A percentile compares a stretch with the other conserved stretches of the same genome.
Evolutionary conservation across 1,140 invertebrate genomes (phyloP).

Genomic region (Drosophila kohkoa): DNA sequence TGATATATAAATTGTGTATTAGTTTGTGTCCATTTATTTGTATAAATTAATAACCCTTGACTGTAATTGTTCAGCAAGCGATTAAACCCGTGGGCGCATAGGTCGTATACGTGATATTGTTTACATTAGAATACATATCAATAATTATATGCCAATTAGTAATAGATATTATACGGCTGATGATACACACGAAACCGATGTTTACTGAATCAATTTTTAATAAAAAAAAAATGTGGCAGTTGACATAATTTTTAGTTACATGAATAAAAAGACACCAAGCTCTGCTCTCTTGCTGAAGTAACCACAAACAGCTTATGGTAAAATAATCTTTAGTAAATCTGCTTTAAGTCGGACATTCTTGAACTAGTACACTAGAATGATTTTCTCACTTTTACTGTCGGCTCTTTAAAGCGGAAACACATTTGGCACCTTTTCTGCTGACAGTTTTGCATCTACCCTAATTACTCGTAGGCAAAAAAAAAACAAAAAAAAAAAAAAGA

Average conservation of each 20-base stretch:
- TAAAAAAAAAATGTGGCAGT: background rate
- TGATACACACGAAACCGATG: slow-evolving; percentile 2
- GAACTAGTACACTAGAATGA: slow-evolving; percentile 5
- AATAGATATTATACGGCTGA: background rate
- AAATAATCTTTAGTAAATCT: background rate
- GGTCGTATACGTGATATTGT: slow-evolving; percentile 12
- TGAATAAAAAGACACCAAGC: background rate
- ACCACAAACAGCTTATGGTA: background rate
- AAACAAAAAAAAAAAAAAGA: slow-evolving; percentile 1
- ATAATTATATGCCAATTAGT: slow-evolving; percentile 16
- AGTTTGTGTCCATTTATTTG: slow-evolving; percentile 22
- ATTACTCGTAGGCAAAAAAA: slow-evolving; percentile 26
- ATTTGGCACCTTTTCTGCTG: slow-evolving; percentile 36
- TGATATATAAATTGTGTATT: slow-evolving; percentile 15
- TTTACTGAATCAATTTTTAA: background rate
- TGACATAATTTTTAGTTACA: background rate
- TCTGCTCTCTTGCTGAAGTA: too few relatives aligned
- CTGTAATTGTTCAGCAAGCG: background rate
- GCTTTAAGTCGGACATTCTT: background rate
- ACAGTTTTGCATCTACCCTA: slow-evolving; percentile 40
- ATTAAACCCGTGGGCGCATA: background rate
- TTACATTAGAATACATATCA: background rate
- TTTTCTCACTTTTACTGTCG: slow-evolving; percentile 2
- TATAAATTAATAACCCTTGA: background rate
- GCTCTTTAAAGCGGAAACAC: slow-evolving; percentile 34